Evolutionary conservation across 2,113 vertebrate species (phyloP), one percentile per base, ranked within the genome.

Genomic region (Erythrolamprus reginae): DNA sequence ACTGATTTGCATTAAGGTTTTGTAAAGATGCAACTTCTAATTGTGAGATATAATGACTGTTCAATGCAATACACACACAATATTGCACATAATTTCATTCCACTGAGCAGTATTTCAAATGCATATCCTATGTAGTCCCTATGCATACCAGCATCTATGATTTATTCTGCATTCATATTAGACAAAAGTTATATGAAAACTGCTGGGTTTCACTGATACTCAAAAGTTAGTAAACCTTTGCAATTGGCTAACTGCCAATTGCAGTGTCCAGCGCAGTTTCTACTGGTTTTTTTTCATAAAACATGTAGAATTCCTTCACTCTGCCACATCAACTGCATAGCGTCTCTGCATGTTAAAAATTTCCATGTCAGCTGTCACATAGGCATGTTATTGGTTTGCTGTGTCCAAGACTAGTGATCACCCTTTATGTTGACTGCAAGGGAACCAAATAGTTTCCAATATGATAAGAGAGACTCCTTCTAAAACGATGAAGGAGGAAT

Each of bases 91-190:
- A 90, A 3, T 70, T 50, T 47, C 86, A 82, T 61, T 65, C 48
- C 87, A 86, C 12, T 23, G 82, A 83, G 5, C n/a, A 33, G 50
- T 48, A 94, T 90, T 83, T 92, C 82, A 19, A 88, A 93, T 77
- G 87, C 90, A 89, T 0, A 26, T 85, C 45, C 17, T 1, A 65
- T 1, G 17, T 48, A 84, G 26, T 89, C 82, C 45, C 17, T 1
- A 65, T 1, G 17, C 51, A 84, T 28, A 90, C 82, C 19, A 1
- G 28, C 61, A 82, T 8, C 51, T 21, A 0, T 0, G 4, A 8
- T 0, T 56, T 0, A 0, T 0, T 33, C 28, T 33, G 10, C 0
- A 5, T 0, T 51, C 47, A 5, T 65, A 55, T 47, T n/a, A 0
- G 42, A 28, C 28, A 33, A 87, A 4, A 87, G 19, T 90, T 33